phyloP scores from a whole-genome alignment of 2,797 vertebrate genomes.

The Trematomus bernacchii region DNA sequence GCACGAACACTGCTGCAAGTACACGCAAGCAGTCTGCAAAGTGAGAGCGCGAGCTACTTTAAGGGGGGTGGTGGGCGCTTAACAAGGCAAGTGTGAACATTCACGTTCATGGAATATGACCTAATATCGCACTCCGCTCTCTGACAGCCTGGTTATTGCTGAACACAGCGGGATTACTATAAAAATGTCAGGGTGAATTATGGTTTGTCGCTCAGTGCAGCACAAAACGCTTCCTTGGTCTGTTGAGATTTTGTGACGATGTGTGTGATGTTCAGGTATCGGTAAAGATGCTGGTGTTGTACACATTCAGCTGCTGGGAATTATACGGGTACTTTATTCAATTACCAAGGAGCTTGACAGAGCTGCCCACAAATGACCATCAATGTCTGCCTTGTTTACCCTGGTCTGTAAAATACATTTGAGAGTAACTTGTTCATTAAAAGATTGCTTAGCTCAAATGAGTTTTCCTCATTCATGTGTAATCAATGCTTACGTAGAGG shows the following conservation, averaged over 20 bases:
- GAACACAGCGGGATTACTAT: conserved; percentile 45
- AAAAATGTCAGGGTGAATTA: conserved; percentile 58
- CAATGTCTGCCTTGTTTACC: conserved; percentile 2
- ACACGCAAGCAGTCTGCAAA: conserved; percentile 68
- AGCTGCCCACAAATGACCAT: conserved; percentile 3
- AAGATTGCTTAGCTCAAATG: too few species aligned
- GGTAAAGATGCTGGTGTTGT: not conserved
- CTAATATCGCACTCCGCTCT: conserved; percentile 50
- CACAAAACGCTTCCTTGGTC: conserved; percentile 34
- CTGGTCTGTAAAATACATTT: not conserved
- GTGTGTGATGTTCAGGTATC: conserved; percentile 14
- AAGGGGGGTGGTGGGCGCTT: conserved; percentile 22
- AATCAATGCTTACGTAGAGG: not conserved
- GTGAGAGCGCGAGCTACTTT: conserved; percentile 63
- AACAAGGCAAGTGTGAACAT: conserved; percentile 77
- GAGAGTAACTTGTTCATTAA: too few species aligned
- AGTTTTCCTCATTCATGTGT: not conserved
- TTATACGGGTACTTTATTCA: conserved; percentile 16
- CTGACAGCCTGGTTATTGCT: conserved; percentile 59
- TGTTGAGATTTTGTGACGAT: conserved; percentile 13
- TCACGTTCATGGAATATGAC: conserved; percentile 68
- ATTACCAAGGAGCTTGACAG: conserved; percentile 21
- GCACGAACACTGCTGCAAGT: conserved; percentile 68
- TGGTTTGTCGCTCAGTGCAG: conserved; percentile 7
- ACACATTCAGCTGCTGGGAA: conserved; percentile 7